Conservation (phyloP, 2,113 vertebrate species). For the Gila orcuttii region DNA sequence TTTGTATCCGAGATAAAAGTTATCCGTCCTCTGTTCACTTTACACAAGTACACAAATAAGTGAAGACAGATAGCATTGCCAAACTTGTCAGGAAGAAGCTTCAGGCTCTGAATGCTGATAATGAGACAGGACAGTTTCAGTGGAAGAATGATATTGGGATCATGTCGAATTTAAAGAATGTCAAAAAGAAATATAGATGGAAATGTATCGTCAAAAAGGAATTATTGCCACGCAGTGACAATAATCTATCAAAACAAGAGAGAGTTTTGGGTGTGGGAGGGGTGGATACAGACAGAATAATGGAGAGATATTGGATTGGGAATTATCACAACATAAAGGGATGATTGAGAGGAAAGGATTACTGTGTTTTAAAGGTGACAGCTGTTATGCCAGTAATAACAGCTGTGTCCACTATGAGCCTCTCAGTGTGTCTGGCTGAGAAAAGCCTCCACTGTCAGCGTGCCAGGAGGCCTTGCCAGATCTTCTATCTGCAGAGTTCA, state of each 20-base stretch:
- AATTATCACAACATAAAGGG: neutral
- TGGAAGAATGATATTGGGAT: neutral
- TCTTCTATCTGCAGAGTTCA: slow-evolving; percentile 38
- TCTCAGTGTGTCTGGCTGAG: slow-evolving; percentile 59
- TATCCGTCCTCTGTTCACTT: neutral
- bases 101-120: neutral
- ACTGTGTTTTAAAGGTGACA: slow-evolving; percentile 69
- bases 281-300: neutral
- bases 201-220: neutral
- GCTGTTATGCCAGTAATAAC: slow-evolving; percentile 70
- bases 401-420: slow-evolving; percentile 73
- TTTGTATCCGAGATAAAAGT: neutral
- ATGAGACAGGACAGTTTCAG: neutral
- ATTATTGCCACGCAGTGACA: neutral
- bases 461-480: slow-evolving; percentile 60
- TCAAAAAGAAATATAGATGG: neutral
- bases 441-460: slow-evolving; percentile 54
- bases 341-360: slow-evolving; percentile 59
- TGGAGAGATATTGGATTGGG: neutral
- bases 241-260: neutral
- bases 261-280: neutral
- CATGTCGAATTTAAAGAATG: slow-evolving; percentile 15
- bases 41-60: slow-evolving; percentile 22
- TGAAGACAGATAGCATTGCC: slow-evolving; percentile 4
- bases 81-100: neutral